Conservation (phyloP, 2,797 vertebrate genomes). For the Alcedo atthis region DNA sequence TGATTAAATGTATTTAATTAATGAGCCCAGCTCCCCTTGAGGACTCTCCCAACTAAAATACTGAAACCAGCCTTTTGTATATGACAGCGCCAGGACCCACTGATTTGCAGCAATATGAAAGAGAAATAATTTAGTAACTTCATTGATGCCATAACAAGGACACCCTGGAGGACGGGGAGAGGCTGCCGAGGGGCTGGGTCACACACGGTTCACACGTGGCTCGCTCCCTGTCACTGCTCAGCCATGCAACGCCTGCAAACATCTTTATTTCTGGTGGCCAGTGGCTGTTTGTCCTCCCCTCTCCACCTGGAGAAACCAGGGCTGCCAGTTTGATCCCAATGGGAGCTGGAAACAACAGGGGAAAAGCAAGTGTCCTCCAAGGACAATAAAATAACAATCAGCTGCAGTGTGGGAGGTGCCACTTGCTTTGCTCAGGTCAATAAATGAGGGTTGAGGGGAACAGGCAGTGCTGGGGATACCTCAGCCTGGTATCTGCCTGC, state of each 20-base stretch:
- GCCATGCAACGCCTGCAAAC: fast-evolving
- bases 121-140: slow-evolving; percentile 5
- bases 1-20: slow-evolving; percentile 70
- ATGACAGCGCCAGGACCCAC: not conserved
- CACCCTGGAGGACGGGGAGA: not conserved
- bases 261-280: fast-evolving
- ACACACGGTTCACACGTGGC: fast-evolving
- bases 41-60: slow-evolving; percentile 23
- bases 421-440: not conserved
- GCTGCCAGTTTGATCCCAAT: too few species aligned
- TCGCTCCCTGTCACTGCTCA: not conserved
- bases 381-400: not conserved
- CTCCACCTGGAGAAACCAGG: fast-evolving
- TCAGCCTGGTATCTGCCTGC: too few species aligned
- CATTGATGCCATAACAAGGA: not conserved
- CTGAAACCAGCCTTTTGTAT: slow-evolving; percentile 22
- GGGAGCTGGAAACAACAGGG: not conserved
- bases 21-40: slow-evolving; percentile 34
- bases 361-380: not conserved
- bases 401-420: not conserved
- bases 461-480: too few species aligned
- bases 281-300: not conserved
- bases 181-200: not conserved
- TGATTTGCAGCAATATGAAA: slow-evolving; percentile 10
- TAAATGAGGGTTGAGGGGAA: not conserved